Evolutionary conservation across 2,888 invertebrate genomes (phyloP).

Genomic region (Nemoura dubitans): DNA sequence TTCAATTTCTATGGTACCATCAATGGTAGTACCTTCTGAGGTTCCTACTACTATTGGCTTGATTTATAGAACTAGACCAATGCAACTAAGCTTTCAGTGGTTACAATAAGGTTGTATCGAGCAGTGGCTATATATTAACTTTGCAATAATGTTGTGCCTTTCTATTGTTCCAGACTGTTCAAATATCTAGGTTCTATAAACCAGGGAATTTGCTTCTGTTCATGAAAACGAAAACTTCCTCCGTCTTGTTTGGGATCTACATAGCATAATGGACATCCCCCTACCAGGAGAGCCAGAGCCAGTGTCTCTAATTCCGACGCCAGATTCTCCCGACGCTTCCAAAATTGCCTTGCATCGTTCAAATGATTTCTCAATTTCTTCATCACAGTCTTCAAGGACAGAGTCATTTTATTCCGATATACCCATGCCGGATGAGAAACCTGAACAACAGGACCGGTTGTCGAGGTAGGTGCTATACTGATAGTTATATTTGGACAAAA

Average conservation of each 20-base stretch:
- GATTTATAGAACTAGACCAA: too few species aligned
- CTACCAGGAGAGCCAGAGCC: conserved; percentile 19
- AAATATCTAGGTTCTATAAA: too few species aligned
- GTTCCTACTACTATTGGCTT: too few species aligned
- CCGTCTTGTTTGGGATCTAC: neutral
- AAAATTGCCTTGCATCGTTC: neutral
- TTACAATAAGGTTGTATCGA: too few species aligned
- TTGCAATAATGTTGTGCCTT: too few species aligned
- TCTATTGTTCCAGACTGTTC: too few species aligned
- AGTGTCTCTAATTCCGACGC: neutral
- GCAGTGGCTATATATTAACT: too few species aligned
- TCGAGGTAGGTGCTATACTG: neutral
- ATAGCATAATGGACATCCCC: conserved; percentile 19
- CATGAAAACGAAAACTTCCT: neutral
- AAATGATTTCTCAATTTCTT: neutral
- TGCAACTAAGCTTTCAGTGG: too few species aligned
- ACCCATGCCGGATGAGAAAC: neutral
- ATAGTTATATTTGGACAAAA: neutral
- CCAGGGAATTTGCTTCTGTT: too few species aligned
- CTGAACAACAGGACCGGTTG: neutral
- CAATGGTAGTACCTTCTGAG: too few species aligned
- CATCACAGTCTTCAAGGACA: neutral
- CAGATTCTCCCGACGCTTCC: neutral
- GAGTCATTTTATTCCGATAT: neutral
- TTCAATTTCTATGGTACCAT: too few species aligned